Evolutionary conservation across 2,797 vertebrate genomes (phyloP), one percentile per base, ranked within the genome.

Genomic region (Dendrocincla tyrannina): DNA sequence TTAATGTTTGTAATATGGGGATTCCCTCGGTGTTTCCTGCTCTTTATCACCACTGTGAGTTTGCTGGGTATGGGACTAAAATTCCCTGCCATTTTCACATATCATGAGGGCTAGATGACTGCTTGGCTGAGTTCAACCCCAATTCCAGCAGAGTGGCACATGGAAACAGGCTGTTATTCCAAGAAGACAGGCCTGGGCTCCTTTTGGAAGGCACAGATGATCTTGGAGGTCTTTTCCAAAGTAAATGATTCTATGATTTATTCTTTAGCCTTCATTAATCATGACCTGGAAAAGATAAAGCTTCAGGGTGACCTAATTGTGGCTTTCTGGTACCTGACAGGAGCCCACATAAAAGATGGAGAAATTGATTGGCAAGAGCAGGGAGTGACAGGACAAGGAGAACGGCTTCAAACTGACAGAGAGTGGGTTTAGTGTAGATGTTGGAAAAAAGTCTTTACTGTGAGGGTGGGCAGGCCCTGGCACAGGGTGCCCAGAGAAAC

Each of bases 1-100:
- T 58, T 41, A 63, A 50, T 79, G 62, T 85, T 93, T 89, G 35
- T 32, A 77, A 52, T 46, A 37, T 3, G 84, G 58, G 87, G 91
- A 89, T 88, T 85, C 58, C 50, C 56, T 70, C 32, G 7, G 5
- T 20, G 27, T 77, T 25, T 91, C 20, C 85, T 79, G 69, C 20
- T 77, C 42, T 75, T 11, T 46, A 50, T 83, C 72, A 78, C 19
- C 39, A 10, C 59, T 52, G 14, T 53, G 53, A 39, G 10, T 52
- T 24, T 84, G 37, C 23, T 74, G 16, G 30, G 14, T 3, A 3
- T 22, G 30, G 41, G 37, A 46, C 30, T 84, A 19, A 69, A 81
- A 89, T 73, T 62, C 47, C 28, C 16, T 7, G 58, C 15, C 32
- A 37, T 69, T 22, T n/a, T 85, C 35, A 41, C 1, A 0, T 84